A percentile compares a stretch with the other conserved stretches of the same genome.
Conservation (phyloP, 2,888 invertebrate species). For the Melieria omissa region DNA sequence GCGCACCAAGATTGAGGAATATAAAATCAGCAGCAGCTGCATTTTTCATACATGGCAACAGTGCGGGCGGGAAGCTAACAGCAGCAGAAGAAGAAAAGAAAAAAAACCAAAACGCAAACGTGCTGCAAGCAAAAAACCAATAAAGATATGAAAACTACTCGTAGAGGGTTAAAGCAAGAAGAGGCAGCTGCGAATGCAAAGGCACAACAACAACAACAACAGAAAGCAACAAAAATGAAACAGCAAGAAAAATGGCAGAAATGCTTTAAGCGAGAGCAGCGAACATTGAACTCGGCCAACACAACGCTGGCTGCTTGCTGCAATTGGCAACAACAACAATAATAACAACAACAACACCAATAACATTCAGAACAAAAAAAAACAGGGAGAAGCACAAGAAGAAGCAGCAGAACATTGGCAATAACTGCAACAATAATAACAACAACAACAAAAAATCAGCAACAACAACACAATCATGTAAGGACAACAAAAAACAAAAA, state of each 20-base stretch:
- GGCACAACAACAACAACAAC: constrained; percentile 12
- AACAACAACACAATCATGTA: no score
- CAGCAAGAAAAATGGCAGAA: constrained; percentile 26
- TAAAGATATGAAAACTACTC: not conserved
- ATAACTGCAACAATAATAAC: no score
- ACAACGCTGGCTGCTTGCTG: not conserved
- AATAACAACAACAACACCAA: constrained; percentile 8
- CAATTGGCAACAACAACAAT: constrained; percentile 4
- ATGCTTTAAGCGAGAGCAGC: constrained; percentile 24
- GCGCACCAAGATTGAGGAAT: constrained; percentile 9
- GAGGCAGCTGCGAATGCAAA: constrained; percentile 19
- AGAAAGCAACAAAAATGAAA: constrained; percentile 8
- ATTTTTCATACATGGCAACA: not conserved
- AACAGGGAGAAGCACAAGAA: not conserved
- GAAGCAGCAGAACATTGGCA: not conserved
- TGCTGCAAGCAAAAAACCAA: not conserved
- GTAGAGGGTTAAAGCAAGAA: not conserved
- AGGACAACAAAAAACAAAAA: no score
- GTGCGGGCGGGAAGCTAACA: not conserved
- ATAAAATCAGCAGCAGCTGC: constrained; percentile 14
- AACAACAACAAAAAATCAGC: no score
- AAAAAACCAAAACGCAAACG: not conserved
- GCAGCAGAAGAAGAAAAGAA: not conserved
- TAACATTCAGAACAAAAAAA: not conserved
- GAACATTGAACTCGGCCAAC: constrained; percentile 30